These are phyloP conservation scores for Temnopleurus reevesii DNA, from an alignment of 53 echinoderm and acorn worm genomes.

Conservation along the genomic window DNA sequence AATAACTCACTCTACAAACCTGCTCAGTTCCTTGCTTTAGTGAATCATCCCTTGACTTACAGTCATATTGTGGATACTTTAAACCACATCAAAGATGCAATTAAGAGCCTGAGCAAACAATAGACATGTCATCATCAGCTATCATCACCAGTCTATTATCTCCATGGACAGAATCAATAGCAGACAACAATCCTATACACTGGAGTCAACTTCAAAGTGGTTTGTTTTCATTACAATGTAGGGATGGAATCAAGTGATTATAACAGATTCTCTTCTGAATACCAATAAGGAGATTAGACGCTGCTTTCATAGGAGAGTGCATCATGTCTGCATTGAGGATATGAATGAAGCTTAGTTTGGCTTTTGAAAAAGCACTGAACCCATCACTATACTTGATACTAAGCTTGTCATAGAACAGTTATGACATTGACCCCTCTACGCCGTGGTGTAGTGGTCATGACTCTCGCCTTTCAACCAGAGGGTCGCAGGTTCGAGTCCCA, in stretches of 20 bases:
- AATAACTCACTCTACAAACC: background rate
- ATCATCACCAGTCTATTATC: background rate
- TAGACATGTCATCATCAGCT: background rate
- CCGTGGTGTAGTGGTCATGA: no score
- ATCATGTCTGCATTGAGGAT: no score
- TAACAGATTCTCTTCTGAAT: background rate
- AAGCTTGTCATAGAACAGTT: no score
- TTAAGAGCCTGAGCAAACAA: background rate
- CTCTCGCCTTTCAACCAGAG: no score
- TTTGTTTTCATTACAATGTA: background rate
- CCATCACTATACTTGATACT: no score
- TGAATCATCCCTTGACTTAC: background rate
- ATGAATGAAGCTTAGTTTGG: no score
- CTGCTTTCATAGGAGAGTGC: no score
- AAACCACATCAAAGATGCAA: conserved; percentile 18
- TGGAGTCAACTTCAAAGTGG: background rate
- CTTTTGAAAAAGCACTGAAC: no score
- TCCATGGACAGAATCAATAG: background rate
- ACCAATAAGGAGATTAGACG: no score
- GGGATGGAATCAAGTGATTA: background rate
- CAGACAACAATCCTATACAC: no score
- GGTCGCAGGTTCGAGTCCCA: no score
- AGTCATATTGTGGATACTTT: background rate
- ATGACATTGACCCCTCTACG: no score
- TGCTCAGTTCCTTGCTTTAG: background rate